Conservation (phyloP, 1,140 invertebrate genomes). For the Calosoma granatense region DNA sequence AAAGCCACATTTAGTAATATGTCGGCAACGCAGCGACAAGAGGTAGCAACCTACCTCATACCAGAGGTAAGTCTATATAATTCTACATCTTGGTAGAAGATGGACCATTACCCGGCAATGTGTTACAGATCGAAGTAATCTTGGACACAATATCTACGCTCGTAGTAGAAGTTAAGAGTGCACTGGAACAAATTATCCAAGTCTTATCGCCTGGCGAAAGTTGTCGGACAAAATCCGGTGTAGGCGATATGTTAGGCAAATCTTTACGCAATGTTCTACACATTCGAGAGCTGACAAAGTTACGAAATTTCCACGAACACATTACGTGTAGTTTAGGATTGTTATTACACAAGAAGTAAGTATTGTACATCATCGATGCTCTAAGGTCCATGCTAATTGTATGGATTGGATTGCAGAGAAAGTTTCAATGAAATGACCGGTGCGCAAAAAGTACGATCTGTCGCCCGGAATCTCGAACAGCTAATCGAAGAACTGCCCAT, state of each 20-base stretch:
- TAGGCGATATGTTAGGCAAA: conserved; percentile 36
- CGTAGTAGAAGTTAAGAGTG: conserved; percentile 40
- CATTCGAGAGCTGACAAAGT: conserved; percentile 40
- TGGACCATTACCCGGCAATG: conserved; percentile 1
- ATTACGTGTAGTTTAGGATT: conserved; percentile 39
- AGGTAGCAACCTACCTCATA: conserved; percentile 51
- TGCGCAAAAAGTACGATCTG: conserved; percentile 45
- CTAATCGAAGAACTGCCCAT: conserved; percentile 52
- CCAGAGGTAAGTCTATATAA: conserved; percentile 40
- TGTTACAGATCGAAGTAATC: conserved; percentile 40
- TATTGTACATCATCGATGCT: too few species aligned
- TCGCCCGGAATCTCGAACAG: conserved; percentile 49
- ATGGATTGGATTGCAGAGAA: too few species aligned
- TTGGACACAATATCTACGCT: conserved; percentile 41
- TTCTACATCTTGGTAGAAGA: too few species aligned
- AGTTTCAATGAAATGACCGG: conserved; percentile 48
- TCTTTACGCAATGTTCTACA: conserved; percentile 38
- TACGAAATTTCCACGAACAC: conserved; percentile 42
- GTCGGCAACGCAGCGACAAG: conserved; percentile 42
- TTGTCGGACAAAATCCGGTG: conserved; percentile 17
- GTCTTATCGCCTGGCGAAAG: conserved; percentile 30
- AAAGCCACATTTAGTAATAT: conserved; percentile 47
- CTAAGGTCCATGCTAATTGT: too few species aligned
- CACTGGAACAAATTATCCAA: conserved; percentile 43
- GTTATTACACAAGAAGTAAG: conserved; percentile 36